Conservation (phyloP, 64 coral and sea anemone species). For the Anthopleura sola region DNA sequence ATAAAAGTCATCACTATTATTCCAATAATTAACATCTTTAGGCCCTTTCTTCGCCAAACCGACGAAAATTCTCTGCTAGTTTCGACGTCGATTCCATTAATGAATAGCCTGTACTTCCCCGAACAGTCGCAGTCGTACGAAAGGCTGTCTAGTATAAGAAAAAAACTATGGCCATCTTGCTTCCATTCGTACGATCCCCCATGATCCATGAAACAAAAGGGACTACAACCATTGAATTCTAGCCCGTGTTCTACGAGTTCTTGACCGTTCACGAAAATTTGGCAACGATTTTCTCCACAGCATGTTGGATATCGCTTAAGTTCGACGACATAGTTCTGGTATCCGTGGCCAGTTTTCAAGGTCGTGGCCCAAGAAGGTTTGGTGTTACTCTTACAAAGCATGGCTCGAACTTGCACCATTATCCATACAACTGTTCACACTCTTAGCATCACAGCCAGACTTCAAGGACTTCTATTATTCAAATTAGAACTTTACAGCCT, state of each 20-base stretch:
- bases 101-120: slow-evolving; percentile 80
- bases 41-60: slow-evolving; percentile 75
- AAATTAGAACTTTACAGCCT: too few species aligned
- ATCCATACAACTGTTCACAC: too few species aligned
- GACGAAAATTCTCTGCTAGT: slow-evolving; percentile 73
- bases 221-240: slow-evolving; percentile 72
- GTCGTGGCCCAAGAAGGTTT: slow-evolving; percentile 58
- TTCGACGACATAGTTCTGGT: slow-evolving; percentile 48
- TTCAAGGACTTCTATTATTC: too few species aligned
- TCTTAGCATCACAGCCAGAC: too few species aligned
- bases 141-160: slow-evolving; percentile 56
- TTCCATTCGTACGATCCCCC: slow-evolving; percentile 83
- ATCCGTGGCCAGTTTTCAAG: slow-evolving; percentile 40
- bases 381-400: slow-evolving; percentile 63
- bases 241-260: slow-evolving; percentile 30
- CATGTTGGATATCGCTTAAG: slow-evolving; percentile 9
- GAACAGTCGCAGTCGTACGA: slow-evolving; percentile 34
- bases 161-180: slow-evolving; percentile 72
- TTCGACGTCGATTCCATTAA: slow-evolving; percentile 83
- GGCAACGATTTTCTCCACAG: slow-evolving; percentile 47
- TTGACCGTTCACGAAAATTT: slow-evolving; percentile 72
- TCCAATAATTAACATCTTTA: too few species aligned
- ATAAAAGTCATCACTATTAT: too few species aligned
- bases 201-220: slow-evolving; percentile 49
- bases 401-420: too few species aligned